phyloP scores from a whole-genome alignment of 2,113 vertebrate species.

The Heloderma charlesbogerti region DNA sequence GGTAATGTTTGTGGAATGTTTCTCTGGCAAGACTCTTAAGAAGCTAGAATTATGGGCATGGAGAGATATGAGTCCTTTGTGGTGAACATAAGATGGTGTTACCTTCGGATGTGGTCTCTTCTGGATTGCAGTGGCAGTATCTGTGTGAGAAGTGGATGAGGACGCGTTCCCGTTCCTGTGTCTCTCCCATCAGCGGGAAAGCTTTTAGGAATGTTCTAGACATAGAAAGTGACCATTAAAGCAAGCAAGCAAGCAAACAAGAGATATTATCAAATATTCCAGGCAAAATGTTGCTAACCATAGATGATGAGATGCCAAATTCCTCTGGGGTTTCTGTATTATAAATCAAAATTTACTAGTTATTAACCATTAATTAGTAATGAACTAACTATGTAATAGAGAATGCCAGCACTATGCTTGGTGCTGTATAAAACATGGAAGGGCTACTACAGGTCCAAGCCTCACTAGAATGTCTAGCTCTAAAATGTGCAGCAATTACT shows the following conservation, averaged over 20 bases:
- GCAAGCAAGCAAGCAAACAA: background rate
- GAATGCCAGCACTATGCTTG: no score
- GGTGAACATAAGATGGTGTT: background rate
- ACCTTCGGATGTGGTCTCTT: slow-evolving; percentile 83
- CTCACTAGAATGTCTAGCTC: background rate
- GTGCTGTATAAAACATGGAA: background rate
- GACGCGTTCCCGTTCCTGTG: slow-evolving; percentile 94
- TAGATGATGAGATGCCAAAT: background rate
- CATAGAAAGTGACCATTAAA: background rate
- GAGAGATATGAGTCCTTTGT: background rate
- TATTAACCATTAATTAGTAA: background rate
- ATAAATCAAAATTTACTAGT: background rate
- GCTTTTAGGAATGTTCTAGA: slow-evolving; percentile 91
- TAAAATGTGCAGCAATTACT: background rate
- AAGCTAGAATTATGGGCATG: background rate
- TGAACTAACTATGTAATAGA: background rate
- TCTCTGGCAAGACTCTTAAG: background rate
- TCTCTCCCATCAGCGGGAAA: slow-evolving; percentile 93
- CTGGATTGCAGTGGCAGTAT: slow-evolving; percentile 91
- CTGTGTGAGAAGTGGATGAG: slow-evolving; percentile 90
- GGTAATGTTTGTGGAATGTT: background rate
- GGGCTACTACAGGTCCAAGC: background rate
- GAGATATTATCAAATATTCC: background rate
- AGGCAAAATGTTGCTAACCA: background rate
- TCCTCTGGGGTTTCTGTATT: background rate